These are phyloP conservation scores for Volucella zonaria DNA, from an alignment of 2,888 invertebrate species.

Conservation along the genomic window DNA sequence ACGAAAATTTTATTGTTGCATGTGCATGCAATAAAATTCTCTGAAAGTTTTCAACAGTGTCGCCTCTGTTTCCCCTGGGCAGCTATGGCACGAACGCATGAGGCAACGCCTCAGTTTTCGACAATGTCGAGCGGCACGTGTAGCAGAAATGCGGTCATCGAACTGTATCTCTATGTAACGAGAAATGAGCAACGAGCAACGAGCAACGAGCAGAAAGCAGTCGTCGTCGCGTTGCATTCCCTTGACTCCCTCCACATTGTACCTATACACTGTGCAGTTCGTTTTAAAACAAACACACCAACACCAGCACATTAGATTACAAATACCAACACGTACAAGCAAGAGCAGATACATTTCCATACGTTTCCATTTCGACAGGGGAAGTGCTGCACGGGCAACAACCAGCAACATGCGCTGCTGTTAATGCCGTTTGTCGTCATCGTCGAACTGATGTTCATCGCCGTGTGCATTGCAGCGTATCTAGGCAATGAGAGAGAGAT, in stretches of 20 bases:
- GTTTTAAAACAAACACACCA: conserved; percentile 38
- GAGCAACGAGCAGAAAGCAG: neutral
- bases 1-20: conserved; percentile 73
- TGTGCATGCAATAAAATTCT: conserved; percentile 73
- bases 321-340: conserved; percentile 9
- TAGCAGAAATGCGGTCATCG: conserved; percentile 69
- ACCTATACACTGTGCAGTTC: conserved; percentile 25
- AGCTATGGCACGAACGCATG: conserved; percentile 41
- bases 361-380: neutral
- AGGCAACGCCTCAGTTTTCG: conserved; percentile 47
- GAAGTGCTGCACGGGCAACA: conserved; percentile 44
- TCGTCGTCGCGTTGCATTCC: conserved; percentile 46
- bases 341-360: conserved; percentile 2
- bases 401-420: conserved; percentile 43
- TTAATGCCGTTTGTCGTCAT: neutral
- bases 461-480: conserved; percentile 46
- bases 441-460: too few species aligned
- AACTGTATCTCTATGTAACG: conserved; percentile 57
- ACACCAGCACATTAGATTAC: conserved; percentile 33
- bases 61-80: conserved; percentile 25
- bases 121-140: conserved; percentile 73
- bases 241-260: conserved; percentile 18
- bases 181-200: neutral
- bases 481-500: neutral
- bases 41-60: conserved; percentile 59